Evolutionary conservation across 2,888 invertebrate species (phyloP), one percentile per base, ranked within the genome.

Genomic region (Bombylius discolor): DNA sequence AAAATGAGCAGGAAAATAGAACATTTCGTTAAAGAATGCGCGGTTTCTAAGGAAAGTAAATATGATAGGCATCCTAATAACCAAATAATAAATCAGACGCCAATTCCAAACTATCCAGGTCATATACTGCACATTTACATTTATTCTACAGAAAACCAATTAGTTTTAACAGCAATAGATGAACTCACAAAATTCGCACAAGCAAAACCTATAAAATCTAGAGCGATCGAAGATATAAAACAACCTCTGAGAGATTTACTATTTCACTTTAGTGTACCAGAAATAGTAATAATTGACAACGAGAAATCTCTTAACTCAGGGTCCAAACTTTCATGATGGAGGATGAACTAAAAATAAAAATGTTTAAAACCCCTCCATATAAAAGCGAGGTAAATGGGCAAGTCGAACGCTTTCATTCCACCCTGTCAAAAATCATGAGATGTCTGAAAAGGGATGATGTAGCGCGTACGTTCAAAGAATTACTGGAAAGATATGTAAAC

Each of bases 111-210:
- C n/a, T 51, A 42, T n/a, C 33, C 45, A n/a, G 49, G 31, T 5
- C 52, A 58, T 5, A 56, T 44, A 5, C 11, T 58, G 9, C 56
- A 54, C 36, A 36, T 57, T 4, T 54, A 58, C 32, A 58, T 58
- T 5, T 46, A 46, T n/a, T 46, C 45, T 9, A 46, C 46, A 0
- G 42, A 55, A 44, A 46, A 49, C 13, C 1, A 55, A 23, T 45
- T 44, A 5, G 45, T 55, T 5, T 23, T 56, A 46, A 52, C 57
- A 8, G 55, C 53, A 23, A 48, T 59, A 23, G 57, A 59, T 48
- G 57, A 59, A 52, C 55, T 56, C 7, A 49, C 55, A 14, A 56
- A 54, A 51, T 55, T 52, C 39, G 55, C 48, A 9, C n/a, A 52
- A 49, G 33, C 48, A 3, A 55, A 46, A 9, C 12, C 47, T 6